Percentiles rank a stretch among this genome's conserved stretches.
These are phyloP conservation scores for Acanthoscelides obtectus DNA, from an alignment of 2,888 invertebrate species.

Conservation along the genomic window DNA sequence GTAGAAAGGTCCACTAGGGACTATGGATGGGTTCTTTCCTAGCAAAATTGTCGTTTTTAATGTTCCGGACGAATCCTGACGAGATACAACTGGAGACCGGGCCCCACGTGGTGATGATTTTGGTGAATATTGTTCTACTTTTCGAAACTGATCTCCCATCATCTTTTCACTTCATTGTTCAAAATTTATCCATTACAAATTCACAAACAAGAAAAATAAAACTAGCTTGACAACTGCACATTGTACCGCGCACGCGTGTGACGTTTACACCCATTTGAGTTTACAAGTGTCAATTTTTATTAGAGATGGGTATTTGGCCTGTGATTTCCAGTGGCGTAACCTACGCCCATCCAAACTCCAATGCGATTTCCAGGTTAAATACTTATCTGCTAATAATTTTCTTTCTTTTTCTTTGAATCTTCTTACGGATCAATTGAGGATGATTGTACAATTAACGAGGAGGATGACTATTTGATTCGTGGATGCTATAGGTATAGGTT, in stretches of 20 bases:
- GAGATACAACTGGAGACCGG: conserved; percentile 90
- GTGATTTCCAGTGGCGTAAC: too few species aligned
- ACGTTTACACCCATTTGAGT: background rate
- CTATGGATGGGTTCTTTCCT: conserved; percentile 95
- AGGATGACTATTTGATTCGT: too few species aligned
- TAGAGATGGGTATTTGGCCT: background rate
- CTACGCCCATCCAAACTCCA: too few species aligned
- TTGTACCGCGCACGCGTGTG: background rate
- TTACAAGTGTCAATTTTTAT: background rate
- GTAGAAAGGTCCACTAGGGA: conserved; percentile 97
- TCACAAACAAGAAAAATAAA: background rate
- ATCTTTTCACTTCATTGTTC: conserved; percentile 61
- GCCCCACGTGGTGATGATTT: conserved; percentile 92
- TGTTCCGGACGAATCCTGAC: conserved; percentile 96
- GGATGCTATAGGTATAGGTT: too few species aligned
- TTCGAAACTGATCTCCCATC: conserved; percentile 90
- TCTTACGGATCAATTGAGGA: too few species aligned
- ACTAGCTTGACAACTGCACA: background rate
- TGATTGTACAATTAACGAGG: too few species aligned
- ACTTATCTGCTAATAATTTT: too few species aligned
- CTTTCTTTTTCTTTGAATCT: too few species aligned
- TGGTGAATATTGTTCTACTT: conserved; percentile 91
- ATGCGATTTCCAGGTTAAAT: too few species aligned
- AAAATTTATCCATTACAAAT: background rate
- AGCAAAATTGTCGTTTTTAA: conserved; percentile 95